Percentiles rank a stretch among this genome's conserved stretches.
phyloP scores from a whole-genome alignment of 2,888 invertebrate genomes.

The Drosophila atripex region DNA sequence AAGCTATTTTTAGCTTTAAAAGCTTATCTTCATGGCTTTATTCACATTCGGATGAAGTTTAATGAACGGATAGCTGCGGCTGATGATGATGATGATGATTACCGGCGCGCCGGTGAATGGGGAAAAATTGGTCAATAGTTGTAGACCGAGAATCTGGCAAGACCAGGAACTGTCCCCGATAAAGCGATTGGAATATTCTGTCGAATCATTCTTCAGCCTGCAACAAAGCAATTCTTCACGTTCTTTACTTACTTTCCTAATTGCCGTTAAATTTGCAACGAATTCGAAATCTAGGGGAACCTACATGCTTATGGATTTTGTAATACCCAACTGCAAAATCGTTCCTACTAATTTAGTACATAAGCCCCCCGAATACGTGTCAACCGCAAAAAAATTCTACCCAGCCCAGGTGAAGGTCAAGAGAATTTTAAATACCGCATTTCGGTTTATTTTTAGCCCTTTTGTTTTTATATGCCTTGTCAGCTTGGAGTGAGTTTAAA shows the following conservation, averaged over 20 bases:
- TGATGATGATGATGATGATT: slow-evolving; percentile 25
- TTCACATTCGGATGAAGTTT: slow-evolving; percentile 37
- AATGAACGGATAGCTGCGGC: slow-evolving; percentile 34
- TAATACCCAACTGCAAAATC: slow-evolving; percentile 6
- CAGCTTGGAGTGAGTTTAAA: slow-evolving; percentile 27
- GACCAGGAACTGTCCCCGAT: slow-evolving; percentile 40
- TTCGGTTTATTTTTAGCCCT: slow-evolving; percentile 60
- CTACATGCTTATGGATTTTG: slow-evolving; percentile 4
- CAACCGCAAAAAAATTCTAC: slow-evolving; percentile 25
- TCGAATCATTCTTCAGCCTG: slow-evolving; percentile 37
- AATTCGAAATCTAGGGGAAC: slow-evolving; percentile 20
- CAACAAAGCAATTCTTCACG: slow-evolving; percentile 27
- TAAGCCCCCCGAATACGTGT: slow-evolving; percentile 41
- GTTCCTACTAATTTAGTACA: slow-evolving; percentile 7
- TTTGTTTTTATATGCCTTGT: slow-evolving; percentile 39
- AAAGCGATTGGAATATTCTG: slow-evolving; percentile 40
- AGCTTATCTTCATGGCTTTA: slow-evolving; percentile 20
- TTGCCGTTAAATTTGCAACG: slow-evolving; percentile 65
- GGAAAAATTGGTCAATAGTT: slow-evolving; percentile 44
- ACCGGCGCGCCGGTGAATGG: slow-evolving; percentile 23
- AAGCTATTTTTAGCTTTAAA: slow-evolving; percentile 33
- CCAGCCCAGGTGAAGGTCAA: slow-evolving; percentile 61
- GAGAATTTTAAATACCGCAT: slow-evolving; percentile 51
- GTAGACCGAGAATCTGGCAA: slow-evolving; percentile 6
- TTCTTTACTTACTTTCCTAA: slow-evolving; percentile 55